These are phyloP conservation scores for Eilema depressum DNA, from an alignment of 2,888 invertebrate species.

Conservation along the genomic window DNA sequence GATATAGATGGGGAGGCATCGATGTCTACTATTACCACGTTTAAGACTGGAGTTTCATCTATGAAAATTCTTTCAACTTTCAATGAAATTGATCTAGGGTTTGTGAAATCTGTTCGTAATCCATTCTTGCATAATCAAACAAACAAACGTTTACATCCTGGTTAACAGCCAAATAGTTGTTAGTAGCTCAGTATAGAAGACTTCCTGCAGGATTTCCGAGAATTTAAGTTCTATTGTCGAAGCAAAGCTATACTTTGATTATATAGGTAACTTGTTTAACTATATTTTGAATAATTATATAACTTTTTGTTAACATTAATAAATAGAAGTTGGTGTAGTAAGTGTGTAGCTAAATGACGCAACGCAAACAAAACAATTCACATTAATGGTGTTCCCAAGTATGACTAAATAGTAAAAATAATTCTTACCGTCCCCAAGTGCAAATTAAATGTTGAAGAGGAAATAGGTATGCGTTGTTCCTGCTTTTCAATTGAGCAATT, in stretches of 20 bases:
- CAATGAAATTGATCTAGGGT: background rate
- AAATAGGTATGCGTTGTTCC: conserved; percentile 48
- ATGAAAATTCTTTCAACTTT: background rate
- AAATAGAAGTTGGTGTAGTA: background rate
- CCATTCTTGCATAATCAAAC: background rate
- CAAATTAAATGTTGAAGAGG: conserved; percentile 33
- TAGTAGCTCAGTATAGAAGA: background rate
- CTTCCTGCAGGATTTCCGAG: background rate
- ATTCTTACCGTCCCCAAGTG: conserved; percentile 64
- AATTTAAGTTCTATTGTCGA: too few relatives aligned
- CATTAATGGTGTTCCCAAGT: background rate
- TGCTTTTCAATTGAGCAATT: conserved; percentile 47
- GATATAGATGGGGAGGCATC: too few relatives aligned
- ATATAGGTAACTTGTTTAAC: too few relatives aligned
- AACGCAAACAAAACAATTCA: background rate
- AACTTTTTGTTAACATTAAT: background rate
- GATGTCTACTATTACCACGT: too few relatives aligned
- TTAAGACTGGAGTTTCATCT: background rate
- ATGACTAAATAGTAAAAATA: background rate
- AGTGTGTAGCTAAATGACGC: background rate
- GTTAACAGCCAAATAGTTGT: background rate
- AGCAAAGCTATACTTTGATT: background rate
- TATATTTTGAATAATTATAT: too few relatives aligned
- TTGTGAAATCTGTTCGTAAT: background rate
- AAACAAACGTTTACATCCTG: background rate